phyloP scores from a whole-genome alignment of 1,140 invertebrate genomes.

The Hylaeus anthracinus region DNA sequence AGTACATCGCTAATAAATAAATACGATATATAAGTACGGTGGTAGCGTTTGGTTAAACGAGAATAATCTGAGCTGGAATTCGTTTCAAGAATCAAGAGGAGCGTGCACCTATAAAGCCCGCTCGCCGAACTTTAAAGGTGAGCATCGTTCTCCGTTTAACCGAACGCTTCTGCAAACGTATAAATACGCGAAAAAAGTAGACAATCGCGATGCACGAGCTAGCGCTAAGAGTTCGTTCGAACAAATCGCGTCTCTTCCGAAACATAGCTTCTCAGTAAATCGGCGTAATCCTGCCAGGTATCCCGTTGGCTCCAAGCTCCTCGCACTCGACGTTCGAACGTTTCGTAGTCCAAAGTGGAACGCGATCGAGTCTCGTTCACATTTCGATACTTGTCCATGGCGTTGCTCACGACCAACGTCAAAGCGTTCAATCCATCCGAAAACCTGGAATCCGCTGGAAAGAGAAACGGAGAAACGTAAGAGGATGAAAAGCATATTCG shows the following conservation, averaged over 20 bases:
- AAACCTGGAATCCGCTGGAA: conserved; percentile 25
- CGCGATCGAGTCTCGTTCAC: conserved; percentile 26
- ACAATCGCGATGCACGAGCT: background rate
- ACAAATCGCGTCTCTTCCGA: conserved; percentile 60
- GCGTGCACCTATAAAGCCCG: too few relatives aligned
- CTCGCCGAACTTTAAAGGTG: too few relatives aligned
- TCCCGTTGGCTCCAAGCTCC: conserved; percentile 49
- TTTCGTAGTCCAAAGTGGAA: conserved; percentile 39
- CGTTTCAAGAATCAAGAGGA: too few relatives aligned
- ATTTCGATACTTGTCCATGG: conserved; percentile 64
- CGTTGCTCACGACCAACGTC: conserved; percentile 58
- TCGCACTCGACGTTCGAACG: conserved; percentile 55
- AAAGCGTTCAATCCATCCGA: conserved; percentile 61
- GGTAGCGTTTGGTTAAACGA: too few relatives aligned
- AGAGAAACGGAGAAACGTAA: conserved; percentile 1
- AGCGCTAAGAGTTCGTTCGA: background rate
- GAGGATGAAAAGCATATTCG: background rate
- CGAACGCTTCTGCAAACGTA: too few relatives aligned
- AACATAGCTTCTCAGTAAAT: conserved; percentile 67
- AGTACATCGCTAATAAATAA: background rate
- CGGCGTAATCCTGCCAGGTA: conserved; percentile 64
- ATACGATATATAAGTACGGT: too few relatives aligned
- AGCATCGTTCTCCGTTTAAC: too few relatives aligned
- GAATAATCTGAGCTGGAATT: too few relatives aligned
- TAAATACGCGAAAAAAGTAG: background rate